These are phyloP conservation scores for Iselma pallidipennis DNA, from an alignment of 2,888 invertebrate species.

Conservation along the genomic window DNA sequence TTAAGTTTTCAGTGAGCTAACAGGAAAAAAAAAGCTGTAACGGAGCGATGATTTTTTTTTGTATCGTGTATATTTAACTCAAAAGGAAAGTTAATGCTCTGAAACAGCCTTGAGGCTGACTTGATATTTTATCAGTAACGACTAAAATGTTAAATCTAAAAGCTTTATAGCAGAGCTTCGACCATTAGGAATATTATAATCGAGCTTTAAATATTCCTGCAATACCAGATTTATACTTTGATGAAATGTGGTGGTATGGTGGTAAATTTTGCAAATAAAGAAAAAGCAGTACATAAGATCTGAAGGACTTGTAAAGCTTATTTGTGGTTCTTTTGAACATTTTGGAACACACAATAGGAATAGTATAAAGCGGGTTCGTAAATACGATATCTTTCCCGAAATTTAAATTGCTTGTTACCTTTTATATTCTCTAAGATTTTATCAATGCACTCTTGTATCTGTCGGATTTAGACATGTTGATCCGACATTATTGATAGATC, in stretches of 20 bases:
- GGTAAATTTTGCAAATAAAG: no score
- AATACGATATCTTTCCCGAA: no score
- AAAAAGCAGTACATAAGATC: not conserved
- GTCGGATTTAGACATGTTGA: not conserved
- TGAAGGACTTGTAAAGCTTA: not conserved
- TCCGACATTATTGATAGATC: not conserved
- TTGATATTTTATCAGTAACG: not conserved
- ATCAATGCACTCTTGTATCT: not conserved
- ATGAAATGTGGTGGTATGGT: no score
- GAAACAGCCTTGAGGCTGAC: not conserved
- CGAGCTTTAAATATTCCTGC: not conserved
- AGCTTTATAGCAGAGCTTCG: not conserved
- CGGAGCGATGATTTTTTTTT: no score
- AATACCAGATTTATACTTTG: not conserved
- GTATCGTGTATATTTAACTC: not conserved
- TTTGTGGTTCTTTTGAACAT: not conserved
- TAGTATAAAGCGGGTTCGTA: no score
- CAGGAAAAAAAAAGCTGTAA: no score
- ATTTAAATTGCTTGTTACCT: no score
- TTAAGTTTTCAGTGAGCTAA: no score
- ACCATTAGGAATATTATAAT: not conserved
- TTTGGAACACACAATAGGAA: not conserved
- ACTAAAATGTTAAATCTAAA: no score
- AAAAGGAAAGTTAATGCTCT: not conserved
- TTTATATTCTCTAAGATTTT: no score